A percentile compares a stretch with the other conserved stretches of the same genome.
phyloP scores from a whole-genome alignment of 2,113 vertebrate species.

The Phrynocephalus versicolor region DNA sequence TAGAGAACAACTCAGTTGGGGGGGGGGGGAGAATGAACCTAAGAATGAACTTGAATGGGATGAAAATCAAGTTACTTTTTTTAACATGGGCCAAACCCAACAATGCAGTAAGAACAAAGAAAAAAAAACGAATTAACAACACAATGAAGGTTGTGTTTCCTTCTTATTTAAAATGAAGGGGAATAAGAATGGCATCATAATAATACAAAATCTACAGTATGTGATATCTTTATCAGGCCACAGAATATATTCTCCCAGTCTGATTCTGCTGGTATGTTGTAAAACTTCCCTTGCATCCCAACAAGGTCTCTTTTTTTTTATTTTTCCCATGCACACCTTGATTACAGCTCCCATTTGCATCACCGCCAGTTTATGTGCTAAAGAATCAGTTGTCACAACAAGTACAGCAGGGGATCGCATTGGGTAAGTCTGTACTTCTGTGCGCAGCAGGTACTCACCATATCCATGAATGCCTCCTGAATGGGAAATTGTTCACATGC shows the following conservation, averaged over 20 bases:
- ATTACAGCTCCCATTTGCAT: constrained; percentile 40
- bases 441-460: constrained; percentile 87
- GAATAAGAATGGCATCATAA: constrained; percentile 17
- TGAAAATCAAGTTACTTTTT: neutral
- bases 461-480: constrained; percentile 99
- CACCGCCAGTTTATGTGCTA: constrained; percentile 28
- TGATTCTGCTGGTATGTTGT: constrained; percentile 28
- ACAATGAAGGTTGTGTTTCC: too few relatives aligned
- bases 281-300: constrained; percentile 44
- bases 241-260: neutral
- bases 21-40: constrained; percentile 6
- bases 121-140: too few relatives aligned
- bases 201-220: neutral
- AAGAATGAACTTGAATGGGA: neutral
- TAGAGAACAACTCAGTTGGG: neutral
- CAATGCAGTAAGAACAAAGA: neutral
- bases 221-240: too few relatives aligned
- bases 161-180: too few relatives aligned
- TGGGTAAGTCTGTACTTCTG: constrained; percentile 57
- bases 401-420: constrained; percentile 61
- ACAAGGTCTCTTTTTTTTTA: constrained; percentile 43
- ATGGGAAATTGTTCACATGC: constrained; percentile 93
- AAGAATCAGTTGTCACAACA: constrained; percentile 53
- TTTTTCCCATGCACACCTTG: constrained; percentile 33
- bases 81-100: neutral